Evolutionary conservation across 2,888 invertebrate species (phyloP), one percentile per base, ranked within the genome.

Genomic region (Drosophila stalkeri): DNA sequence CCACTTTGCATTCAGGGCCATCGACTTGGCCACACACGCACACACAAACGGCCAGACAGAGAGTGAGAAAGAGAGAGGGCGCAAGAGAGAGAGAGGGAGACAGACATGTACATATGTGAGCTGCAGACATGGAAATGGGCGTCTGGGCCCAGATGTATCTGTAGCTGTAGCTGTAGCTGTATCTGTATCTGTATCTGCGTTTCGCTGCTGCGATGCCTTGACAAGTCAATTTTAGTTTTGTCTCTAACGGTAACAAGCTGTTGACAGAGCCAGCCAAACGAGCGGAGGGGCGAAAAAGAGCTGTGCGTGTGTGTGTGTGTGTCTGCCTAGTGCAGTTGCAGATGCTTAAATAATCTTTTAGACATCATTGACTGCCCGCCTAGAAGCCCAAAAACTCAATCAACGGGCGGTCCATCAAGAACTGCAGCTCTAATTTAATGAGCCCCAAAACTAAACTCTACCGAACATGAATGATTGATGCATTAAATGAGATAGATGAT

Each of bases 1-100:
- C 77, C 83, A 81, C 80, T 81, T 81, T 81, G 74, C 83, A 81
- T 81, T 81, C 81, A 81, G 81, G 81, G 81, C 81, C 81, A 82
- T 62, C 81, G 83, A 82, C 81, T 81, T 82, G 81, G 81, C 80
- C 82, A 70, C 79, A 78, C 79, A 81, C 74, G 70, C 66, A 43
- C 46, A 52, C 41, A 71, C 43, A 64, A 56, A 64, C n/a, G 64
- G 33, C 47, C 59, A 44, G 52, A 33, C 23, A 46, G 35, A 9
- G 12, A 37, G 16, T 41, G 12, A n/a, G 46, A 6, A 12, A 35
- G 18, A 27, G 46, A 14, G 39, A 49, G 27, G 16, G 35, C 4
- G 23, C 9, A n/a, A 46, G 16, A 20, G 23, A 46, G 16, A 20
- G 33, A 8, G 35, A 37, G 46, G 6, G 23, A 20, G 16, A n/a